These are phyloP conservation scores for Conops quadrifasciatus DNA, from an alignment of 2,888 invertebrate genomes.

Conservation along the genomic window DNA sequence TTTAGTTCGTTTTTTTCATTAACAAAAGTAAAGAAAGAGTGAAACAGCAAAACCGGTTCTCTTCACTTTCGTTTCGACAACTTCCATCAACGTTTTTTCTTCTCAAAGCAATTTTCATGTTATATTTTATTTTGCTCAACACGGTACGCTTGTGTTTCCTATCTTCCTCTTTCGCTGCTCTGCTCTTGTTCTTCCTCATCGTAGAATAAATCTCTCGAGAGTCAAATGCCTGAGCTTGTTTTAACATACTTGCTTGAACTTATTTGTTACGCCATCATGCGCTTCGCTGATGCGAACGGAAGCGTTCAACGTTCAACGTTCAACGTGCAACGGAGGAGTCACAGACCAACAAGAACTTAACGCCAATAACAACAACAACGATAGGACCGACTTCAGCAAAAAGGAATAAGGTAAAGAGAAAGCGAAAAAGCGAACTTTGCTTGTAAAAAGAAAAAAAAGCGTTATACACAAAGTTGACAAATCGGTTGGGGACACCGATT, in stretches of 20 bases:
- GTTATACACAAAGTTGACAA: slow-evolving; percentile 31
- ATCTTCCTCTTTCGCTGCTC: not conserved
- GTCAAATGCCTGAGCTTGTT: slow-evolving; percentile 16
- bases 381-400: not conserved
- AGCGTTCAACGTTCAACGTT: too few relatives aligned
- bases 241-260: slow-evolving; percentile 21
- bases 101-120: not conserved
- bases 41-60: not conserved
- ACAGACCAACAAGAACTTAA: not conserved
- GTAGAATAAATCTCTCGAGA: slow-evolving; percentile 25
- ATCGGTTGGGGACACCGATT: slow-evolving; percentile 21
- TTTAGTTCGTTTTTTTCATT: not conserved
- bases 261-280: slow-evolving; percentile 25
- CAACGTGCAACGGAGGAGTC: too few relatives aligned
- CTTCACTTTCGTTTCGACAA: not conserved
- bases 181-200: not conserved
- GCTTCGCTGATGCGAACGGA: slow-evolving; percentile 20
- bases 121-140: not conserved
- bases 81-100: not conserved
- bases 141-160: not conserved
- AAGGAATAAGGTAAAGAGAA: too few relatives aligned
- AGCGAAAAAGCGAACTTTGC: too few relatives aligned
- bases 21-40: not conserved
- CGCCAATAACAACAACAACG: not conserved
- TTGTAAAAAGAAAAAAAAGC: too few relatives aligned